A percentile compares a stretch with the other conserved stretches of the same genome.
phyloP scores from a whole-genome alignment of 2,888 invertebrate species.

The Dicycla oo region DNA sequence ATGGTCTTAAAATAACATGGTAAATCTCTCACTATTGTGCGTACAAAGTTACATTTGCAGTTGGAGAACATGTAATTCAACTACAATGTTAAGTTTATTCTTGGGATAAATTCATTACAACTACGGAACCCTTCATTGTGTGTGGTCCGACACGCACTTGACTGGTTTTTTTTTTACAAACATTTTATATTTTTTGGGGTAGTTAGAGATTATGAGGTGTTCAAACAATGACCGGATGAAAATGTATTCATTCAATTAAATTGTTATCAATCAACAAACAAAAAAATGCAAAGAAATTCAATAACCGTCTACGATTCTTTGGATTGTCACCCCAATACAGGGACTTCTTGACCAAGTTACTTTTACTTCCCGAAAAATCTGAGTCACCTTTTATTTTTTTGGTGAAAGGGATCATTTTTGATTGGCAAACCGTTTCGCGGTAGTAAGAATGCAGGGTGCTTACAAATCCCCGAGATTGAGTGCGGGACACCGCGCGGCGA shows the following conservation, averaged over 20 bases:
- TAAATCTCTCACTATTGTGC: no score
- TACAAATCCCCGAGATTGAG: constrained; percentile 87
- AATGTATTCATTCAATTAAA: constrained; percentile 61
- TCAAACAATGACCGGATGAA: neutral
- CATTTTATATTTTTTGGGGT: neutral
- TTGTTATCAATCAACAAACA: constrained; percentile 76
- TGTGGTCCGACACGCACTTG: no score
- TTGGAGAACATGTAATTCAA: no score
- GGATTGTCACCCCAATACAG: constrained; percentile 85
- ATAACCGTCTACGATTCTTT: constrained; percentile 86
- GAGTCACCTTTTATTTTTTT: constrained; percentile 54
- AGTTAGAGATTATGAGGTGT: neutral
- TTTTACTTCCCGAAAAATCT: constrained; percentile 29
- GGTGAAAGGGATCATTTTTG: constrained; percentile 70
- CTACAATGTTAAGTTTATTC: no score
- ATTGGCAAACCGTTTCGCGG: constrained; percentile 44
- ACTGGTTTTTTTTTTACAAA: neutral
- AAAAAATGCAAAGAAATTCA: constrained; percentile 88
- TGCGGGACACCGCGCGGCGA: constrained; percentile 81
- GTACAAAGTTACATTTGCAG: no score
- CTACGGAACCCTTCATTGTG: no score
- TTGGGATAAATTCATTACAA: no score
- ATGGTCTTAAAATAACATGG: no score
- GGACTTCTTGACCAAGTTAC: constrained; percentile 69
- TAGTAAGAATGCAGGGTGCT: constrained; percentile 67